Conservation (phyloP, 2,113 vertebrate genomes). For the Leptocoma aspasia region DNA sequence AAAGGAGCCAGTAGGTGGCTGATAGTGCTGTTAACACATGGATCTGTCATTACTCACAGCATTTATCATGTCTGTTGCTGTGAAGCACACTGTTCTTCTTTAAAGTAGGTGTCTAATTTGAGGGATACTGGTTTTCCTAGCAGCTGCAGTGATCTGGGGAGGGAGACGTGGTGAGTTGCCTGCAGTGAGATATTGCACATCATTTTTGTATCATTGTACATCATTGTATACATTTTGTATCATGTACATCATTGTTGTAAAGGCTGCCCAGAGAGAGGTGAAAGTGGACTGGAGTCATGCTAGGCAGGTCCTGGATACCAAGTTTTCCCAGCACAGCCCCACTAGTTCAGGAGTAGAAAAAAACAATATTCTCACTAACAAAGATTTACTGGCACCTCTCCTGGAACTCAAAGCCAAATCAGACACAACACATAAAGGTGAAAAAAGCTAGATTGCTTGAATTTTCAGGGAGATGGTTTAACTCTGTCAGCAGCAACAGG, state of each 20-base stretch:
- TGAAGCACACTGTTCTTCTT: slow-evolving; percentile 24
- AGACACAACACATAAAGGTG: not conserved
- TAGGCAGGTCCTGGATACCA: not conserved
- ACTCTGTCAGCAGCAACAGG: not conserved
- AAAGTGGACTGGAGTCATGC: not conserved
- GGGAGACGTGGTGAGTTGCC: not conserved
- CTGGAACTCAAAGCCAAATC: not conserved
- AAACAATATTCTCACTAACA: not conserved
- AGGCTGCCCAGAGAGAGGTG: not conserved
- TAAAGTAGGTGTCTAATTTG: slow-evolving; percentile 35
- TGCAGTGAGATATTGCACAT: not conserved
- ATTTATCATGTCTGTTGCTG: slow-evolving; percentile 43
- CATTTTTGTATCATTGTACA: too few species aligned
- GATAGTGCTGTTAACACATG: slow-evolving; percentile 10
- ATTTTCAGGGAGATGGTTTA: not conserved
- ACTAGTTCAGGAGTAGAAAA: not conserved
- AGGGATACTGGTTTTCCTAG: slow-evolving; percentile 16
- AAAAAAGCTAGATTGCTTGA: not conserved
- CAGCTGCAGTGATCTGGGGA: not conserved
- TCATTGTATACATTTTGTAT: too few species aligned
- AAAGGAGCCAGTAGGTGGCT: slow-evolving; percentile 55
- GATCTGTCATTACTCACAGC: slow-evolving; percentile 52
- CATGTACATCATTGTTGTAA: too few species aligned
- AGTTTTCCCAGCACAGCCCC: not conserved
- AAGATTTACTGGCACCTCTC: not conserved